These are phyloP conservation scores for Polymixis lichenea DNA, from an alignment of 2,888 invertebrate species.

Conservation along the genomic window DNA sequence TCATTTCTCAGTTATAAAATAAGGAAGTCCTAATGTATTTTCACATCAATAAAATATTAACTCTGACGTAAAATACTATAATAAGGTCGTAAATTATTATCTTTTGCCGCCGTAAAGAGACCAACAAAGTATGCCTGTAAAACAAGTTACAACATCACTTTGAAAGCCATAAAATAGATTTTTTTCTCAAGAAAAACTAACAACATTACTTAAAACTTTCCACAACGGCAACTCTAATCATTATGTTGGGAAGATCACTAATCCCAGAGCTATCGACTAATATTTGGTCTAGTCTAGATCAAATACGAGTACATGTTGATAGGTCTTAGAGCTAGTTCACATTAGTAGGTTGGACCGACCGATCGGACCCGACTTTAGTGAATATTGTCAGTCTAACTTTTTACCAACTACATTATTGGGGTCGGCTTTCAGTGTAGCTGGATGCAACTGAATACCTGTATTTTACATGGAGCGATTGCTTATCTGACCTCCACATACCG, in stretches of 20 bases:
- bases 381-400: background rate
- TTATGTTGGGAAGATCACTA: slow-evolving; percentile 29
- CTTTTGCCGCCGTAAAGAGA: background rate
- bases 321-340: slow-evolving; percentile 4
- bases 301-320: slow-evolving; percentile 14
- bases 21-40: too few relatives aligned
- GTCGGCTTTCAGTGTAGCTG: background rate
- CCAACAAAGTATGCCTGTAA: background rate
- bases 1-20: too few relatives aligned
- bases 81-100: too few relatives aligned
- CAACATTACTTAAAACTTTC: background rate
- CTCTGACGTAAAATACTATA: too few relatives aligned
- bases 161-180: background rate
- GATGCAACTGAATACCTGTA: background rate
- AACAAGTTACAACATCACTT: background rate
- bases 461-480: background rate
- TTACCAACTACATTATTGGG: background rate
- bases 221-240: slow-evolving; percentile 19
- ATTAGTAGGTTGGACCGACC: background rate
- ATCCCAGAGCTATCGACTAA: slow-evolving; percentile 43
- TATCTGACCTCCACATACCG: background rate
- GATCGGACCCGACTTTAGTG: background rate
- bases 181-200: background rate
- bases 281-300: slow-evolving; percentile 34
- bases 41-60: background rate